Evolutionary conservation across 2,113 vertebrate species (phyloP).

Genomic region (Muntiacus muntjak): DNA sequence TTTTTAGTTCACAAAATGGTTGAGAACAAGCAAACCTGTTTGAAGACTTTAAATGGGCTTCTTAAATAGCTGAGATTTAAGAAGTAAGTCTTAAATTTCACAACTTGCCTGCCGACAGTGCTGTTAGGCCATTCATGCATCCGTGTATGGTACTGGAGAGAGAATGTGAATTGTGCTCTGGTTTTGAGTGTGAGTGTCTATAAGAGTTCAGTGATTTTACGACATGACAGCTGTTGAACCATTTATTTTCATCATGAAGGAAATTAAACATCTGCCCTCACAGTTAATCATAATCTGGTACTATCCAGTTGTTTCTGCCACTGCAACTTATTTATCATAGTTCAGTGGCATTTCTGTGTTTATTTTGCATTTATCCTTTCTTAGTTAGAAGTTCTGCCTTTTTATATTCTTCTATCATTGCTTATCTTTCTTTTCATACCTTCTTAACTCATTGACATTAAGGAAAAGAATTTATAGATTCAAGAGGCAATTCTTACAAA

Average conservation of each 20-base stretch:
- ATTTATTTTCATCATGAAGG: slow-evolving; percentile 44
- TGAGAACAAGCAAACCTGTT: not conserved
- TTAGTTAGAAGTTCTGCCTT: not conserved
- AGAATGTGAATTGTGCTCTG: not conserved
- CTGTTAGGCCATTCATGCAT: not conserved
- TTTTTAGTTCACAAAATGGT: not conserved
- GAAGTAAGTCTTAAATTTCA: not conserved
- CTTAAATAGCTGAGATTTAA: not conserved
- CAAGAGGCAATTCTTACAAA: not conserved
- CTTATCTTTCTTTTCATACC: not conserved
- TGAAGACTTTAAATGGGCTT: not conserved
- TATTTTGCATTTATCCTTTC: not conserved
- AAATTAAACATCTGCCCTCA: slow-evolving; percentile 51
- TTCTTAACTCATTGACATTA: not conserved
- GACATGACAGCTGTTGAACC: not conserved
- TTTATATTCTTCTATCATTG: not conserved
- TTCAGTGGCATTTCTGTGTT: not conserved
- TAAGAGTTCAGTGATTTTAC: slow-evolving; percentile 39
- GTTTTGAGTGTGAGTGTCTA: not conserved
- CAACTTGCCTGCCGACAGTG: not conserved
- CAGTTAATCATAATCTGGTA: slow-evolving; percentile 21
- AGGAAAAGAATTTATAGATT: not conserved
- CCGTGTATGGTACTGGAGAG: not conserved
- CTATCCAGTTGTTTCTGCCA: not conserved
- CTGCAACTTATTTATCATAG: not conserved